These are phyloP conservation scores for Drosophila subpulchrella DNA, from an alignment of 1,140 invertebrate species.

Conservation along the genomic window DNA sequence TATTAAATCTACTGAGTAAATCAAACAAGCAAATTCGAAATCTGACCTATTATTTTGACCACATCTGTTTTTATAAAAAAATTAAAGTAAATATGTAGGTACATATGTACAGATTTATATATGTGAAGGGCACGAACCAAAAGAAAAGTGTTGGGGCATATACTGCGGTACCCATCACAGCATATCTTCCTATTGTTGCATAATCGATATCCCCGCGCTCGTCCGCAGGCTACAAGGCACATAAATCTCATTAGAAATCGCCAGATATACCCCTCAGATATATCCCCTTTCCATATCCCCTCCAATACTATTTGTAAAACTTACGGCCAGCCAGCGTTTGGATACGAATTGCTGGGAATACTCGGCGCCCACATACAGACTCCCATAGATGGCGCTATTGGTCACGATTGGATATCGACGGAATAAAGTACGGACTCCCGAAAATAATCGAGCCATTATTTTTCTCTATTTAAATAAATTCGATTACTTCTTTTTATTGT, in stretches of 20 bases:
- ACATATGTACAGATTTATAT: conserved; percentile 31
- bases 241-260: conserved; percentile 51
- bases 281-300: neutral
- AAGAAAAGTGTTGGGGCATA: conserved; percentile 87
- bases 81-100: neutral
- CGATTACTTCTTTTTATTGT: neutral
- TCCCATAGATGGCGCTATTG: conserved; percentile 91
- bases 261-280: neutral
- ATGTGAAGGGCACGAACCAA: conserved; percentile 85
- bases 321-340: conserved; percentile 82
- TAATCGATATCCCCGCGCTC: conserved; percentile 85
- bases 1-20: too few species aligned
- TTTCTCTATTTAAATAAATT: conserved; percentile 6
- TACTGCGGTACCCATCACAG: conserved; percentile 86
- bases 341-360: conserved; percentile 90
- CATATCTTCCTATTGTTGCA: conserved; percentile 86
- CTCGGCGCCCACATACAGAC: conserved; percentile 91
- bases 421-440: conserved; percentile 73
- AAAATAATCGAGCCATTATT: conserved; percentile 57
- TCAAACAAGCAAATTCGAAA: neutral
- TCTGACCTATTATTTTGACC: conserved; percentile 5
- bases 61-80: conserved; percentile 11
- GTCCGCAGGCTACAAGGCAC: conserved; percentile 42
- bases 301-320: conserved; percentile 1
- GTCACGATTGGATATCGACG: conserved; percentile 87